A percentile compares a stretch with the other conserved stretches of the same genome.
Conservation (phyloP, 2,113 vertebrate species). For the Xerus inauris region DNA sequence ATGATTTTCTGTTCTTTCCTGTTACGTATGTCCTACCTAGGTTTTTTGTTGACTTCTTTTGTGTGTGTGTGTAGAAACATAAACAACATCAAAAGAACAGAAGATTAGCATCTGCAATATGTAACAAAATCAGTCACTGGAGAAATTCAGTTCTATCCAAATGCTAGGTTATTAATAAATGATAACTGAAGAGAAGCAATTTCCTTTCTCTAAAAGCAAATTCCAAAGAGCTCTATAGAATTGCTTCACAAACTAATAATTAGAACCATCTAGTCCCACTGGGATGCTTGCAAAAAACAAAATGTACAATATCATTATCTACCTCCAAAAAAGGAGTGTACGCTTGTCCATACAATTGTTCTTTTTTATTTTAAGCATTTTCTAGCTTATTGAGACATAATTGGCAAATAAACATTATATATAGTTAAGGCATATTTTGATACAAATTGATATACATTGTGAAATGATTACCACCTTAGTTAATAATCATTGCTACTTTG, state of each 20-base stretch:
- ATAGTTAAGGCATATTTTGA: background rate
- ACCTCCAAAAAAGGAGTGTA: background rate
- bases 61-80: background rate
- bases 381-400: background rate
- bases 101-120: background rate
- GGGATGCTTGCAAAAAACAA: background rate
- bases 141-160: background rate
- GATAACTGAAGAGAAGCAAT: constrained; percentile 53
- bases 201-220: constrained; percentile 41
- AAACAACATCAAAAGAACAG: background rate
- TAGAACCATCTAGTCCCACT: background rate
- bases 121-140: background rate
- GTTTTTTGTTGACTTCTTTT: background rate
- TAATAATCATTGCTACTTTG: background rate
- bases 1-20: constrained; percentile 6
- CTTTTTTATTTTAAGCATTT: constrained; percentile 12
- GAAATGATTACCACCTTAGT: background rate
- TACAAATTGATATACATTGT: background rate
- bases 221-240: background rate
- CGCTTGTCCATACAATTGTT: background rate
- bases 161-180: constrained; percentile 28
- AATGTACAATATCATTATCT: background rate
- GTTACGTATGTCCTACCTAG: background rate
- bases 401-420: background rate
- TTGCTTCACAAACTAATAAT: constrained; percentile 12